These are phyloP conservation scores for Pristionchus mayeri DNA, from an alignment of 2,888 invertebrate species.

Conservation along the genomic window DNA sequence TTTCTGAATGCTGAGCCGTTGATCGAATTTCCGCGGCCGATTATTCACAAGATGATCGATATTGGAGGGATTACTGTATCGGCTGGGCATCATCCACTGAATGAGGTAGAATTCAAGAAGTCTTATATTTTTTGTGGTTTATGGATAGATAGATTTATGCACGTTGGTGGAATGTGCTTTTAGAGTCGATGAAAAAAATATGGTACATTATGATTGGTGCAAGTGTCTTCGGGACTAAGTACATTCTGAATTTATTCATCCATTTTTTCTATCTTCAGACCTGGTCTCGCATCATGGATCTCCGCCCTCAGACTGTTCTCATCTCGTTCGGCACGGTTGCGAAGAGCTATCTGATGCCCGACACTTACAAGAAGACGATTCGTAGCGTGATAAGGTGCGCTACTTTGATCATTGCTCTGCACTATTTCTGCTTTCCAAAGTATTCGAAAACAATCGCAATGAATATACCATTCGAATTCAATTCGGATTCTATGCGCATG, in stretches of 20 bases:
- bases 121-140: neutral
- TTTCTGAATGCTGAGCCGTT: slow-evolving; percentile 46
- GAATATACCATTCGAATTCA: too few relatives aligned
- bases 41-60: slow-evolving; percentile 39
- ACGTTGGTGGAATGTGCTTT: neutral
- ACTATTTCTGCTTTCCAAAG: too few relatives aligned
- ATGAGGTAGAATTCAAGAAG: neutral
- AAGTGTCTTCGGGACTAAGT: too few relatives aligned
- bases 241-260: neutral
- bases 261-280: neutral
- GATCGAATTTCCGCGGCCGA: slow-evolving; percentile 37
- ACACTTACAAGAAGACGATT: slow-evolving; percentile 53
- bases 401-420: too few relatives aligned
- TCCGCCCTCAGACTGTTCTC: slow-evolving; percentile 1
- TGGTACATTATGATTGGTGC: too few relatives aligned
- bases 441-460: too few relatives aligned
- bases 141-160: neutral
- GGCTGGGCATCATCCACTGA: slow-evolving; percentile 1
- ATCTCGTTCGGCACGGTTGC: slow-evolving; percentile 41
- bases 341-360: slow-evolving; percentile 46
- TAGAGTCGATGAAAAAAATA: neutral
- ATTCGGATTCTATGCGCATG: too few relatives aligned
- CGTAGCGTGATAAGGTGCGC: slow-evolving; percentile 51
- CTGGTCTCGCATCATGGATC: slow-evolving; percentile 12
- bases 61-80: slow-evolving; percentile 45